These are phyloP conservation scores for Spodoptera litura DNA, from an alignment of 1,140 invertebrate species.

Conservation along the genomic window DNA sequence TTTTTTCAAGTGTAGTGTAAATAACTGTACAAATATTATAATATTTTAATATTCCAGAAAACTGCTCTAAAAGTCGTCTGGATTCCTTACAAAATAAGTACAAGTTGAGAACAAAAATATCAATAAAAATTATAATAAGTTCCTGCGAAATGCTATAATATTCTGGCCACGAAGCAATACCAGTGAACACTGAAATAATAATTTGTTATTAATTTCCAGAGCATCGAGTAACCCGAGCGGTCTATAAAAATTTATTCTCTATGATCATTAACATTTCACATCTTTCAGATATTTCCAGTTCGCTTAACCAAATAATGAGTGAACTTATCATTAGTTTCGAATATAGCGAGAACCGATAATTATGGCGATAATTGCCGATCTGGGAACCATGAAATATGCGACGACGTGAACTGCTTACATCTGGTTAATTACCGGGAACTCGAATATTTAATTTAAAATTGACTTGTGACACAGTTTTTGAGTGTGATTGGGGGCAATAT, in stretches of 20 bases:
- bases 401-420: not conserved
- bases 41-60: no score
- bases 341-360: constrained; percentile 23
- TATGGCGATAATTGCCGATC: constrained; percentile 4
- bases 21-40: no score
- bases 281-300: constrained; percentile 29
- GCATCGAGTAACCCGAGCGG: not conserved
- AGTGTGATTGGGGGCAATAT: no score
- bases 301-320: not conserved
- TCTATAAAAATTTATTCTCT: not conserved
- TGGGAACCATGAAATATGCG: not conserved
- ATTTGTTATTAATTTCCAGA: not conserved
- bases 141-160: no score
- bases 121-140: no score
- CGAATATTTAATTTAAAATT: constrained; percentile 5
- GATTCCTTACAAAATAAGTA: no score
- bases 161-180: no score
- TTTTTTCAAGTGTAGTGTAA: no score
- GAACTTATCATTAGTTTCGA: constrained; percentile 31
- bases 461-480: not conserved
- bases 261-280: not conserved
- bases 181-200: no score
- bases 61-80: no score
- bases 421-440: constrained; percentile 4
- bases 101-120: no score